A percentile compares a stretch with the other conserved stretches of the same genome.
Evolutionary conservation across 2,888 invertebrate genomes (phyloP).

Genomic region (Pristionchus fissidentatus): DNA sequence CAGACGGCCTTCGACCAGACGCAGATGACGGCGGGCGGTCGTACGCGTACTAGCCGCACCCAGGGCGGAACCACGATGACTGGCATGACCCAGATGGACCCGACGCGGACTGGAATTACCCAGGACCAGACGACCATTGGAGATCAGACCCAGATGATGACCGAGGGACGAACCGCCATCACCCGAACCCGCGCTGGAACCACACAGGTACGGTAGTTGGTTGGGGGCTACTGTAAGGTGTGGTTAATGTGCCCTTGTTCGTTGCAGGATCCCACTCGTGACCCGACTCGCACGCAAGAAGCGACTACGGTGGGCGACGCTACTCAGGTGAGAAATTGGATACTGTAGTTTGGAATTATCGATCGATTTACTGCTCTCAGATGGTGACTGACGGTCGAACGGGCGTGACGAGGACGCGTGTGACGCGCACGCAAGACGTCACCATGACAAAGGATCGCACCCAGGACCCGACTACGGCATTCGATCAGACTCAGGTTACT

Average conservation of each 20-base stretch:
- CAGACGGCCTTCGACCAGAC: constrained; percentile 11
- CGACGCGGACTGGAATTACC: background rate
- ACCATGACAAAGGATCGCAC: background rate
- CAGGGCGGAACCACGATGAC: background rate
- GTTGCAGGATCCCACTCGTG: background rate
- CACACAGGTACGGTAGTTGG: background rate
- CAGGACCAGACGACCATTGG: constrained; percentile 15
- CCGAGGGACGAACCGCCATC: background rate
- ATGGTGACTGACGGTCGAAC: background rate
- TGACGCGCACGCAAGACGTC: background rate
- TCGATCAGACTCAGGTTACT: constrained; percentile 24
- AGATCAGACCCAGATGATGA: background rate
- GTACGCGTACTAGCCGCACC: too few relatives aligned
- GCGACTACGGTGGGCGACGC: background rate
- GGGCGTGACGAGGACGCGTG: constrained; percentile 29
- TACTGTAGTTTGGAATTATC: background rate
- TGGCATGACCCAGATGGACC: background rate
- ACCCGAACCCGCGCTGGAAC: background rate
- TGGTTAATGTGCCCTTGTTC: background rate
- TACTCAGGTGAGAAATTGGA: constrained; percentile 1
- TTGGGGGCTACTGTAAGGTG: background rate
- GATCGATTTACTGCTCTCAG: background rate
- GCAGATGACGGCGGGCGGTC: background rate
- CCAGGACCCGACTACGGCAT: background rate
- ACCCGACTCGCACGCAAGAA: constrained; percentile 5